Base-by-base conservation (phyloP, 2,113 vertebrate species). In the Raja brachyura region DNA sequence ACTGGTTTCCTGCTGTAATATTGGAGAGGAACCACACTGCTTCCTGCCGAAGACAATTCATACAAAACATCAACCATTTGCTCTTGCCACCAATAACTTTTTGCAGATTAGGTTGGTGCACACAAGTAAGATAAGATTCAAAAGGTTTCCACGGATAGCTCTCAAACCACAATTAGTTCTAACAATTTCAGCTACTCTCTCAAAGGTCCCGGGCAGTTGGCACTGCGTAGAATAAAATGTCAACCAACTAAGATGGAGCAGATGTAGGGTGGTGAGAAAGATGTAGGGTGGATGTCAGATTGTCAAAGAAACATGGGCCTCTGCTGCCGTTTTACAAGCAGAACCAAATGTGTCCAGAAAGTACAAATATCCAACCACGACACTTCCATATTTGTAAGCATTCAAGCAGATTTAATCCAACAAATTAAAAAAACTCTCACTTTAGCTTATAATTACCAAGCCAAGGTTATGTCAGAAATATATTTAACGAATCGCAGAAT, bases 21-120 rank as follows among this genome's bases (percentile, higher is more conserved):
- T 99, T 99, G 96, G 99, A 99, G 95, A 99, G 96, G 96, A 99
- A 99, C 99, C 99, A 99, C 93, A 99, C 98, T 90, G 98, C 99
- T 97, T 99, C 98, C 99, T 99, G 94, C 90, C 97, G 94, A 79
- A 94, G 94, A 66, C 93, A 94, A 93, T 48, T 92, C 68, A 73
- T 25, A 11, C 68, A 73, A 92, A 54, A 63, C 68, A 74, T 92
- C 90, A 92, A 73, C 39, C 5, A 74, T 92, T 3, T 39, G 73
- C 25, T 73, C 66, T 6, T 33, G 10, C 22, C 66, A 92, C 66
- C 68, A 48, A 10, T 16, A 48, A 22, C 39, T 48, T 70, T 39
- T 73, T 54, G 20, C 68, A 74, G 66, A 39, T 73, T 73, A 90
- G 10, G 10, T 88, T 11, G 20, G 31, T 70, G n/a, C 20, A 48